These are phyloP conservation scores for Caenorhabditis japonica DNA, from an alignment of 2,888 invertebrate genomes.

Conservation along the genomic window DNA sequence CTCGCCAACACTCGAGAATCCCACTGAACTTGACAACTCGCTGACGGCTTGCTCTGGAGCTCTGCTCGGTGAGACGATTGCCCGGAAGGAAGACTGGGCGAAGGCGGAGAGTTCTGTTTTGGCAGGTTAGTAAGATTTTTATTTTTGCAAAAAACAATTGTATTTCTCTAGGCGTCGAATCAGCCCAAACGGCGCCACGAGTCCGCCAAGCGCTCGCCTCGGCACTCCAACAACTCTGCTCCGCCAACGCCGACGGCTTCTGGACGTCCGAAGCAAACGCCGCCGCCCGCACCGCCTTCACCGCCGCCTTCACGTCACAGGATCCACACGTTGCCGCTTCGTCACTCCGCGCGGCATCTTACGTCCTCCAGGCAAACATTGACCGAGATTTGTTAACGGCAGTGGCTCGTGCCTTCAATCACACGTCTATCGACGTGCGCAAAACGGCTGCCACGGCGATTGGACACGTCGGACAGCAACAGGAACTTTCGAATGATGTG, in stretches of 20 bases:
- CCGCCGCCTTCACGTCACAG: conserved; percentile 38
- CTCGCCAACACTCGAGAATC: conserved; percentile 36
- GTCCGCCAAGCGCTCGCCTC: conserved; percentile 47
- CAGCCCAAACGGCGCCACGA: conserved; percentile 15
- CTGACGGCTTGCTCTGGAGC: conserved; percentile 58
- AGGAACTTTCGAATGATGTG: conserved; percentile 47
- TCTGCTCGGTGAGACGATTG: conserved; percentile 62
- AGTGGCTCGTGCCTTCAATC: conserved; percentile 83
- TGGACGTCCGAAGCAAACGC: conserved; percentile 53
- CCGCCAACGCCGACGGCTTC: conserved; percentile 36
- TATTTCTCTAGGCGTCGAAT: conserved; percentile 38
- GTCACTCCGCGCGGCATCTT: conserved; percentile 53
- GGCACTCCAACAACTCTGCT: conserved; percentile 58
- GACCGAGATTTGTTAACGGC: conserved; percentile 87
- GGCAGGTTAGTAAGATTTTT: not conserved
- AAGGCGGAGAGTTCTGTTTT: conserved; percentile 27
- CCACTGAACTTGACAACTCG: conserved; percentile 48
- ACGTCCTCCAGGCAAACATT: conserved; percentile 76
- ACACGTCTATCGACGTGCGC: conserved; percentile 84
- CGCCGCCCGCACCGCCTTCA: conserved; percentile 39
- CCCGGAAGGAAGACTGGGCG: conserved; percentile 43
- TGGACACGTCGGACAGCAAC: conserved; percentile 49
- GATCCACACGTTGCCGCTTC: conserved; percentile 54
- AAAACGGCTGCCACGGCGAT: conserved; percentile 53
- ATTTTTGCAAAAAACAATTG: not conserved